Evolutionary conservation across 2,888 invertebrate species (phyloP).

Genomic region (Melolontha melolontha): DNA sequence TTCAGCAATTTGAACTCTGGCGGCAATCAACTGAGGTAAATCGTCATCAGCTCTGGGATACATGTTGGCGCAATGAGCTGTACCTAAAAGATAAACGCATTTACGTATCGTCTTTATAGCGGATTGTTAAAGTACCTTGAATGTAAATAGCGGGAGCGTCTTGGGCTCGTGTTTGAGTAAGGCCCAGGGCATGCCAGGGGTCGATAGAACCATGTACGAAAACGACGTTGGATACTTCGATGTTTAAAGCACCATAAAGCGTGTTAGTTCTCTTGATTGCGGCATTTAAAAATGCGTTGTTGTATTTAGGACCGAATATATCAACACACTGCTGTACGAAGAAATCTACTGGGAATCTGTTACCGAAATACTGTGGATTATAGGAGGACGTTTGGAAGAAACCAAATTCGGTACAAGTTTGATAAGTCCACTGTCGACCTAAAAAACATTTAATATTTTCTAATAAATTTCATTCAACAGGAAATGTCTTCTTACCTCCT

Average conservation of each 20-base stretch:
- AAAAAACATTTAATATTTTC: slow-evolving; percentile 25
- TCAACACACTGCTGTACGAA: slow-evolving; percentile 86
- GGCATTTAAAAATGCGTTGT: slow-evolving; percentile 70
- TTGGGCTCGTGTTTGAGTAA: slow-evolving; percentile 70
- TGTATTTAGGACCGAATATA: slow-evolving; percentile 82
- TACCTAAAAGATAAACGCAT: slow-evolving; percentile 70
- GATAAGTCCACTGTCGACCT: slow-evolving; percentile 93
- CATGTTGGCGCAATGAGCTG: slow-evolving; percentile 96
- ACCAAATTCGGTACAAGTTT: slow-evolving; percentile 96
- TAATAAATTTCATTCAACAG: background rate
- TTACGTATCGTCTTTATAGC: no score
- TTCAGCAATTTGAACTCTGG: slow-evolving; percentile 74
- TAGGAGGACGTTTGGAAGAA: slow-evolving; percentile 91
- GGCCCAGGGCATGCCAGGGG: slow-evolving; percentile 88
- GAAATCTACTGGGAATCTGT: slow-evolving; percentile 80
- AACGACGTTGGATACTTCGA: slow-evolving; percentile 79
- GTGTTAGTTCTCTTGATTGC: slow-evolving; percentile 80
- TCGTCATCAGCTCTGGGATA: slow-evolving; percentile 81
- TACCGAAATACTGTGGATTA: slow-evolving; percentile 75
- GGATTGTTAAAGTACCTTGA: slow-evolving; percentile 71
- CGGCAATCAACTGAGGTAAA: slow-evolving; percentile 74
- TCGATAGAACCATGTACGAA: slow-evolving; percentile 92
- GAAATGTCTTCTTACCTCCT: slow-evolving; percentile 68
- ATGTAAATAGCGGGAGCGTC: slow-evolving; percentile 80
- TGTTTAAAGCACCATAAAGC: slow-evolving; percentile 81